Conservation (phyloP, 53 echinoderm and acorn worm genomes). For the Holothuria scabra region DNA sequence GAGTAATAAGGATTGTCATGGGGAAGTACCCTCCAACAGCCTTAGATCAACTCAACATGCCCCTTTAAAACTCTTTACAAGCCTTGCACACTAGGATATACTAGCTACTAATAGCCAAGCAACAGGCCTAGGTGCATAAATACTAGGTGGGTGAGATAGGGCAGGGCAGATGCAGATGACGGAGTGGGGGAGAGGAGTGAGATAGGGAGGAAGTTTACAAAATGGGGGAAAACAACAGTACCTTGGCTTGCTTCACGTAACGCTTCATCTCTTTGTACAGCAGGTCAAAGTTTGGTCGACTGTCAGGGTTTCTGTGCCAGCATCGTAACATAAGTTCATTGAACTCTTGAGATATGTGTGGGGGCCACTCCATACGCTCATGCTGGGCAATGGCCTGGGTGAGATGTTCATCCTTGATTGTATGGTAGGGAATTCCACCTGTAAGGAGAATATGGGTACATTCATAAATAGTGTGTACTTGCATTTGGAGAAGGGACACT, state of each 20-base stretch:
- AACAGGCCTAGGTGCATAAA: too few relatives aligned
- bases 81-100: too few relatives aligned
- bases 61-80: too few relatives aligned
- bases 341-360: conserved; percentile 85
- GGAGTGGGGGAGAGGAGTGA: too few relatives aligned
- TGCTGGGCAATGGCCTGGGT: conserved; percentile 76
- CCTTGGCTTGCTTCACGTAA: conserved; percentile 72
- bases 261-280: conserved; percentile 88
- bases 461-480: background rate
- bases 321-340: conserved; percentile 92
- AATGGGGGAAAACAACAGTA: background rate
- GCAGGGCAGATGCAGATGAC: too few relatives aligned
- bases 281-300: conserved; percentile 91
- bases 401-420: conserved; percentile 69
- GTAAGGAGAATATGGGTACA: background rate
- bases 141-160: too few relatives aligned
- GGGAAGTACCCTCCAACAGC: too few relatives aligned
- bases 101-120: too few relatives aligned
- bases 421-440: conserved; percentile 93
- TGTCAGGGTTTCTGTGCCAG: conserved; percentile 95
- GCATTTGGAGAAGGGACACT: background rate
- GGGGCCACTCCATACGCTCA: conserved; percentile 93
- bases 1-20: too few relatives aligned
- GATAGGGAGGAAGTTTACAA: too few relatives aligned
- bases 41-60: too few relatives aligned